These are phyloP conservation scores for Chroicocephalus ridibundus DNA, from an alignment of 2,113 vertebrate genomes.

Conservation along the genomic window DNA sequence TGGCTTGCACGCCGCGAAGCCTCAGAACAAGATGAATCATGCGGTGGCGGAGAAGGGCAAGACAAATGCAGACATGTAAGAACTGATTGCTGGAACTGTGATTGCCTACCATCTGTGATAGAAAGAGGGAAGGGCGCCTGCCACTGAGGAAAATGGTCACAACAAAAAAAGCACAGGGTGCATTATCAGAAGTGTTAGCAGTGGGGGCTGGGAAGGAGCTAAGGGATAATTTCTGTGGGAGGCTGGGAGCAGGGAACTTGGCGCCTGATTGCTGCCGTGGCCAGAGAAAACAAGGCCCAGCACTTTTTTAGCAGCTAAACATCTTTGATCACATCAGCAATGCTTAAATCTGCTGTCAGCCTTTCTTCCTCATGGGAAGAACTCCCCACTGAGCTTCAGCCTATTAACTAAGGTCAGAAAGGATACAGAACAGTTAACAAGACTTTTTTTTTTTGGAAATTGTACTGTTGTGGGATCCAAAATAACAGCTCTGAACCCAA, in stretches of 20 bases:
- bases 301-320: background rate
- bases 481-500: background rate
- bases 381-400: background rate
- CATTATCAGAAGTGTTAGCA: background rate
- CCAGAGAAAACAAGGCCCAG: background rate
- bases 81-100: constrained; percentile 18
- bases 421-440: background rate
- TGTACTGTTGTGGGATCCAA: background rate
- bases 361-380: background rate
- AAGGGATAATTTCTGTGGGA: background rate
- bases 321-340: background rate
- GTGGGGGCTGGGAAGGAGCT: background rate
- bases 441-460: background rate
- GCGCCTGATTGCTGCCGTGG: background rate
- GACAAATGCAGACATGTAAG: background rate
- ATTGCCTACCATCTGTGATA: background rate
- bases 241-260: background rate
- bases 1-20: background rate
- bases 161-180: background rate
- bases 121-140: background rate
- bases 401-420: constrained; percentile 14
- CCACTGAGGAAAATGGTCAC: background rate
- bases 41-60: background rate
- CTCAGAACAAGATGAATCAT: background rate
- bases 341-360: background rate